Percentiles rank a stretch among this genome's conserved stretches.
Evolutionary conservation across 1,140 invertebrate genomes (phyloP).

Genomic region (Eumaeus atala): DNA sequence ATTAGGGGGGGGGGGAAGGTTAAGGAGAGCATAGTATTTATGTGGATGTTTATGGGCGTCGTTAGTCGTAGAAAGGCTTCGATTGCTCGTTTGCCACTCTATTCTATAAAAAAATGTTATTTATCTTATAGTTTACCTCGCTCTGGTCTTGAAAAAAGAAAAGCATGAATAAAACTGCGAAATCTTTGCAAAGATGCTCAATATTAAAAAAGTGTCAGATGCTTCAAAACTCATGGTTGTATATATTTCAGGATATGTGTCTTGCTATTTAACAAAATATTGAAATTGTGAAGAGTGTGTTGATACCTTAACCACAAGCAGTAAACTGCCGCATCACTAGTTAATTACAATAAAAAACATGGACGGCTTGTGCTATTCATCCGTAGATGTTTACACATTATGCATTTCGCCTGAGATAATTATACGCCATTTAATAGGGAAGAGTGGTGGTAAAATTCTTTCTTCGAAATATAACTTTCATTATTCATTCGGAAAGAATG

Average conservation of each 20-base stretch:
- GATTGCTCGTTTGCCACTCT: no score
- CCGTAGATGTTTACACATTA: not conserved
- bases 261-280: not conserved
- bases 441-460: slow-evolving; percentile 4
- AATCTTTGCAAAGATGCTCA: not conserved
- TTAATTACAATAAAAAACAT: slow-evolving; percentile 10
- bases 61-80: no score
- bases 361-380: slow-evolving; percentile 1
- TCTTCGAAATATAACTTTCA: not conserved
- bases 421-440: not conserved
- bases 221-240: not conserved
- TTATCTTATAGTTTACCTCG: no score
- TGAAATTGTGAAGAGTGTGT: slow-evolving; percentile 10
- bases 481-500: no score
- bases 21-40: no score
- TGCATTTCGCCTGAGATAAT: not conserved
- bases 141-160: no score
- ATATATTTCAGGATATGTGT: slow-evolving; percentile 2
- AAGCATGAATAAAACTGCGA: not conserved
- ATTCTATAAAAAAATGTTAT: no score
- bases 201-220: not conserved
- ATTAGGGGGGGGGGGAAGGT: no score
- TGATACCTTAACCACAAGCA: not conserved
- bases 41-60: no score
- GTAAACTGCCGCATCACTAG: not conserved